Evolutionary conservation across 2,113 vertebrate species (phyloP), one percentile per base, ranked within the genome.

Genomic region (Xenus cinereus): DNA sequence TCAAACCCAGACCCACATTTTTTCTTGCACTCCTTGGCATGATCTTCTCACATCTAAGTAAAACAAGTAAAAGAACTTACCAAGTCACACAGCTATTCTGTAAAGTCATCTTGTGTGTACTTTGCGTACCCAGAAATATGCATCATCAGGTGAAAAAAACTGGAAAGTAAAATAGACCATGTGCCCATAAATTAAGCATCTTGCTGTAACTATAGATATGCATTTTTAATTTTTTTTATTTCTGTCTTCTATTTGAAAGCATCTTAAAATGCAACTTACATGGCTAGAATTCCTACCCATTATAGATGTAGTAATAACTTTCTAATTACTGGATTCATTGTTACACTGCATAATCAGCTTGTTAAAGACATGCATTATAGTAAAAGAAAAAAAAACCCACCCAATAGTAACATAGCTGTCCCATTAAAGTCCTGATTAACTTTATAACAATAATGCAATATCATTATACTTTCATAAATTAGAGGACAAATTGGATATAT

Each of bases 351-450:
- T 98, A 97, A 98, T 98, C 96, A 98, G 92, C 89, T 96, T 39
- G 10, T 86, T 96, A 97, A 97, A 97, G 90, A 87, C 87, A 97
- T 95, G 86, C 56, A 95, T 97, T 97, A 95, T 92, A 95, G 80
- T 85, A 93, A 96, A 95, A 76, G 7, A 59, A 82, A 96, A 96
- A 96, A 96, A 97, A 86, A 51, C 32, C 68, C 77, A 68, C 86
- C 96, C 92, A 93, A 67, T 90, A 96, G 80, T 93, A 96, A 93
- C 82, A 91, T 96, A 97, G 77, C 53, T 96, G 84, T 97, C 96
- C 97, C 87, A 98, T 98, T 98, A 98, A 98, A 97, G 91, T 97
- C 95, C 97, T 97, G 97, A 98, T 98, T 98, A 98, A 98, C 96
- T 98, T 98, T 96, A 95, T 94, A 97, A 94, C 80, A 98, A 97